A percentile compares a stretch with the other conserved stretches of the same genome.
Evolutionary conservation across 2,888 invertebrate species (phyloP).

Genomic region (Apamea epomidion): DNA sequence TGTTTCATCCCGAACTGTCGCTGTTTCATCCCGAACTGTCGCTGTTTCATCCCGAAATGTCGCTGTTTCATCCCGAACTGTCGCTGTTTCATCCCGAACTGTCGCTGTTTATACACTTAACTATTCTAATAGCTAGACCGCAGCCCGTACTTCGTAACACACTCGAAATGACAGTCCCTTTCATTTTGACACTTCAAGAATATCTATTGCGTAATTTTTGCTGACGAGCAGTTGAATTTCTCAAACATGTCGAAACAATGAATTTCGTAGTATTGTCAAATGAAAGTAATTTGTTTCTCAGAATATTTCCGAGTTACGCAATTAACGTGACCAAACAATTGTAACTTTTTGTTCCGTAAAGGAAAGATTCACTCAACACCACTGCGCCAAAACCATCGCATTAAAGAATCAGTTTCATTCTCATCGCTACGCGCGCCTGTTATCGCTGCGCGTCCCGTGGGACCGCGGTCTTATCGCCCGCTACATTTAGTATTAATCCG

Average conservation of each 20-base stretch:
- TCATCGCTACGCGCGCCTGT: constrained; percentile 19
- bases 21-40: no score
- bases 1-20: no score
- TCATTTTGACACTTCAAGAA: not conserved
- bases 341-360: no score
- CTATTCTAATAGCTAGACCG: no score
- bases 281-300: not conserved
- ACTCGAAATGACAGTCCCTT: no score
- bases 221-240: not conserved
- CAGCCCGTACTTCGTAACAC: no score
- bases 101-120: no score
- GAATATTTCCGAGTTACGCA: not conserved
- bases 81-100: no score
- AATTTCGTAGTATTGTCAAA: not conserved
- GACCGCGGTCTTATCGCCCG: constrained; percentile 28
- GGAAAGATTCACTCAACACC: not conserved
- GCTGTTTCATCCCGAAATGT: no score
- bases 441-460: constrained; percentile 30
- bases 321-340: not conserved
- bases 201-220: not conserved
- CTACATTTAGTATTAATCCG: constrained; percentile 43
- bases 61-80: no score
- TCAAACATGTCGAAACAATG: not conserved
- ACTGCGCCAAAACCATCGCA: constrained; percentile 8
- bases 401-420: constrained; percentile 40